Base-by-base conservation (phyloP, 2,797 vertebrate species). In the Premnoplex brunnescens region DNA sequence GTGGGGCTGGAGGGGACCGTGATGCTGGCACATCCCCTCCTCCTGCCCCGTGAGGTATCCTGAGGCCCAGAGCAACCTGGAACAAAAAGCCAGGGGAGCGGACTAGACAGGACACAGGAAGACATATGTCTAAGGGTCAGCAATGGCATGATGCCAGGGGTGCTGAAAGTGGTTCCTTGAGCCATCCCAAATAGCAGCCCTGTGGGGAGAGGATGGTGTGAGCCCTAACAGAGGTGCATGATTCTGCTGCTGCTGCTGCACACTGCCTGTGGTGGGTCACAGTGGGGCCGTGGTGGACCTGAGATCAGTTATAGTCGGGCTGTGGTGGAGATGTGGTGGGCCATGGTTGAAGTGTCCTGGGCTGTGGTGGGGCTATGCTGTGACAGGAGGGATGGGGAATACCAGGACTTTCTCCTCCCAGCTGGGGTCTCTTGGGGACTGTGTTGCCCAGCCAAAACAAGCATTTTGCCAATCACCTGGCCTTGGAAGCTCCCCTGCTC, bases 91-190 rank as follows among this genome's bases (percentile, higher is more conserved):
- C 51, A 26, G 51, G 43, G 37, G 6, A 13, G 1, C 67, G 51
- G 55, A 76, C 11, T 51, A 66, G 67, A 28, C 7, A 30, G 37
- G 15, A 21, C 2, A 14, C 59, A 73, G 63, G 62, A 94, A 5
- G 64, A 78, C 58, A 55, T 16, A 13, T 0, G 0, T 23, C 18
- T 89, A 63, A 44, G 44, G 15, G 13, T 69, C 72, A 49, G 37
- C 24, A 1, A 0, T 56, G 43, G 32, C 1, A 1, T 79, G n/a
- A 48, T 91, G 71, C 43, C 1, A 3, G 19, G 5, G 9, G 21
- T 75, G 62, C 49, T 85, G 58, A 37, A 74, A 74, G 17, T 11
- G 16, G 28, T 64, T 95, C 46, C 52, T 85, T 80, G 54, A 28
- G 34, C 19, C 54, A 32, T 63, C 23, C 37, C 4, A 5, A 49